Evolutionary conservation across 1,140 invertebrate species (phyloP).

Genomic region (Physella acuta): DNA sequence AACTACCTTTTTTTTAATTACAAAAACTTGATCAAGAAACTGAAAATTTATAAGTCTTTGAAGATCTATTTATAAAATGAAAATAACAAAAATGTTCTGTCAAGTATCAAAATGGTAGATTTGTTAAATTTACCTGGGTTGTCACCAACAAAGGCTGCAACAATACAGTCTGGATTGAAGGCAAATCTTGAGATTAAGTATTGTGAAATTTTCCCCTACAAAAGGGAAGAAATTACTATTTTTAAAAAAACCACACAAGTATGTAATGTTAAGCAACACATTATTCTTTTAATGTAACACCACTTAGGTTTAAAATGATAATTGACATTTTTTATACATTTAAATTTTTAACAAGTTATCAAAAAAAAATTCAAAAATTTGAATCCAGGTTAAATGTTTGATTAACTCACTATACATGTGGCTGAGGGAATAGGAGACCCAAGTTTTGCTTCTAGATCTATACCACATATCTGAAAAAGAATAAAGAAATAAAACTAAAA

Average conservation of each 20-base stretch:
- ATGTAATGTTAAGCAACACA: too few relatives aligned
- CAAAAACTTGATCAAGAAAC: too few relatives aligned
- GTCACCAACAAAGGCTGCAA: conserved; percentile 91
- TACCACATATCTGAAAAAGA: conserved; percentile 9
- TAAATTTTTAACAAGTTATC: too few relatives aligned
- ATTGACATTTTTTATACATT: too few relatives aligned
- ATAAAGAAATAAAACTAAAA: background rate
- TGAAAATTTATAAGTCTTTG: too few relatives aligned
- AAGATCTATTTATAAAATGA: too few relatives aligned
- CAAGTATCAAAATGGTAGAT: too few relatives aligned
- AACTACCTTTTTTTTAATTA: too few relatives aligned
- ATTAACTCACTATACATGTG: conserved; percentile 8
- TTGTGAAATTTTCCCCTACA: conserved; percentile 69
- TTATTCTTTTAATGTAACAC: too few relatives aligned
- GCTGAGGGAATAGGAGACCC: conserved; percentile 6
- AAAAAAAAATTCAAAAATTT: too few relatives aligned
- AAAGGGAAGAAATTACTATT: conserved; percentile 14
- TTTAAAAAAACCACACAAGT: background rate
- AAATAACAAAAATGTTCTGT: too few relatives aligned
- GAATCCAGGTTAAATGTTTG: background rate
- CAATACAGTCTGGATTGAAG: conserved; percentile 76
- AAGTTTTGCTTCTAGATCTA: background rate
- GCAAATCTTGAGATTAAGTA: conserved; percentile 85
- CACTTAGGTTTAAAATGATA: too few relatives aligned
- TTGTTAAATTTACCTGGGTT: conserved; percentile 73